These are phyloP conservation scores for Stomatorhinus ivindoensis DNA, from an alignment of 2,113 vertebrate species.

Conservation along the genomic window DNA sequence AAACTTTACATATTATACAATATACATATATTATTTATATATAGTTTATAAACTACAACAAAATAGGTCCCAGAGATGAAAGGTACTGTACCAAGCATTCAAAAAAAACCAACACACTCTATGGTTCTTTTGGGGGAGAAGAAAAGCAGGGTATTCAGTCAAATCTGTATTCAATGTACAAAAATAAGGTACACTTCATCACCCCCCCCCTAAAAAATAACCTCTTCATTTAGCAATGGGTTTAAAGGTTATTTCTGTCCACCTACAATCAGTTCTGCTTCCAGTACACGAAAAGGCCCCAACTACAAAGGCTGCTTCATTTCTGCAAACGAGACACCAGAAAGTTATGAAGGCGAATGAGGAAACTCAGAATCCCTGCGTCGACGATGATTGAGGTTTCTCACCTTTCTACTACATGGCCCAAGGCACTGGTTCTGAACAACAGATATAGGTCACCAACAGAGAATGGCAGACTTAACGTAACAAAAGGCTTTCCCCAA, in stretches of 20 bases:
- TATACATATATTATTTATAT: slow-evolving; percentile 32
- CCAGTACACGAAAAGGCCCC: neutral
- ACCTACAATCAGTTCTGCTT: neutral
- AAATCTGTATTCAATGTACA: neutral
- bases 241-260: neutral
- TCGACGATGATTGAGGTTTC: neutral
- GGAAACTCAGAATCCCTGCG: neutral
- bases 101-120: slow-evolving; percentile 61
- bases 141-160: neutral
- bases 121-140: slow-evolving; percentile 43
- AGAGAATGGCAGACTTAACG: neutral
- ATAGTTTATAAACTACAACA: slow-evolving; percentile 58
- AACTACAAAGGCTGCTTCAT: neutral
- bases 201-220: neutral
- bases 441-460: neutral
- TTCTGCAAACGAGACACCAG: neutral
- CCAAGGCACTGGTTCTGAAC: neutral
- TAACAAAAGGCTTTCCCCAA: neutral
- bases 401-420: neutral
- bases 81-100: slow-evolving; percentile 74
- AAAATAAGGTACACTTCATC: slow-evolving; percentile 10
- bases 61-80: slow-evolving; percentile 79
- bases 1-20: slow-evolving; percentile 21
- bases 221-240: neutral
- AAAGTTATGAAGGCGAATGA: neutral